These are phyloP conservation scores for Cremastobaeus sp. DNA, from an alignment of 2,888 invertebrate genomes.

Conservation along the genomic window DNA sequence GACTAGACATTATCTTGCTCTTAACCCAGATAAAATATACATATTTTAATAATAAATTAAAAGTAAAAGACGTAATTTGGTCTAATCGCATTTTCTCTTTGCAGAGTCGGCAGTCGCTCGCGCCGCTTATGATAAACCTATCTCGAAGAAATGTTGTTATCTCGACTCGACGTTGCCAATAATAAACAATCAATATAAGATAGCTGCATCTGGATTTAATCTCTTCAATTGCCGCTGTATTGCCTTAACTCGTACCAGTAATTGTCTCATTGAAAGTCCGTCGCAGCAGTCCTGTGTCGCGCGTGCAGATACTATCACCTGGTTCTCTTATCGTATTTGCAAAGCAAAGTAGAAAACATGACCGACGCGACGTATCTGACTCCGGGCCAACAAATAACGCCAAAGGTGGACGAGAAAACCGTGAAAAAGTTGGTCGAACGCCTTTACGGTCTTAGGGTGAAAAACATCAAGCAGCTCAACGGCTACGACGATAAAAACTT, in stretches of 20 bases:
- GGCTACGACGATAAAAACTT: constrained; percentile 91
- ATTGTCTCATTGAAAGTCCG: constrained; percentile 14
- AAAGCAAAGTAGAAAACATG: constrained; percentile 33
- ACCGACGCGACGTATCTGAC: constrained; percentile 70
- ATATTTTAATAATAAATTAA: no score
- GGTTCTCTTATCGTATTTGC: constrained; percentile 10
- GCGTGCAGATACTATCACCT: background rate
- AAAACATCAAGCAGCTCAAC: constrained; percentile 82
- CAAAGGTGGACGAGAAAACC: constrained; percentile 80
- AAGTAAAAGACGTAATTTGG: no score
- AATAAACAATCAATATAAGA: constrained; percentile 1
- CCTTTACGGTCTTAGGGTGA: constrained; percentile 83
- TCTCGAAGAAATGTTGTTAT: no score
- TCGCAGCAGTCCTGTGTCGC: background rate
- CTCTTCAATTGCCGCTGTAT: background rate
- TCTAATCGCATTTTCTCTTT: no score
- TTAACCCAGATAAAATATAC: no score
- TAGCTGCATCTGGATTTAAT: background rate
- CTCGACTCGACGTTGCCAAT: no score
- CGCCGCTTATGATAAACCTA: no score
- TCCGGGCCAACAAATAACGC: constrained; percentile 82
- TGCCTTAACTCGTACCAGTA: constrained; percentile 9
- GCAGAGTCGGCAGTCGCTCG: no score
- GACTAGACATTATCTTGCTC: no score
- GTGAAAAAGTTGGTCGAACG: constrained; percentile 80